phyloP scores from a whole-genome alignment of 2,113 vertebrate genomes.

The Corynorhinus townsendii region DNA sequence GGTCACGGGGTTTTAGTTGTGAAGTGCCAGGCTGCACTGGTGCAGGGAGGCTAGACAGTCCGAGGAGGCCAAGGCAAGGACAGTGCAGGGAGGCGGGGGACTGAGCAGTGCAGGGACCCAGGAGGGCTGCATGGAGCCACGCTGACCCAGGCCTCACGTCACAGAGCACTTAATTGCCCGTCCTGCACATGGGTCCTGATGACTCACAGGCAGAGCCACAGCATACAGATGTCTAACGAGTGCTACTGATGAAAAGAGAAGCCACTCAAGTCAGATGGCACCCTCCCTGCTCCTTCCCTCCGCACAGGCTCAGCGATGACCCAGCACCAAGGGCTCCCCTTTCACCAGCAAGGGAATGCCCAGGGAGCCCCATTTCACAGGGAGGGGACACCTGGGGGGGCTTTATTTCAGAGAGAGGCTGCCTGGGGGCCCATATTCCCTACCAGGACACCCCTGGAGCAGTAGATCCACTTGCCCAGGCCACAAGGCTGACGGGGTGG shows the following conservation, averaged over 20 bases:
- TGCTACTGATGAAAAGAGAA: not conserved
- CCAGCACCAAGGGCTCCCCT: not conserved
- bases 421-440: not conserved
- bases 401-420: too few species aligned
- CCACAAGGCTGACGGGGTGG: accelerated
- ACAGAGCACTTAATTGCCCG: not conserved
- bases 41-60: not conserved
- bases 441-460: not conserved
- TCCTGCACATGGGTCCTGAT: not conserved
- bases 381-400: too few species aligned
- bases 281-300: not conserved
- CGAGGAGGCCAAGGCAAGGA: not conserved
- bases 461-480: too few species aligned
- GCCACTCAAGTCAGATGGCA: not conserved
- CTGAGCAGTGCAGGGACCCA: not conserved
- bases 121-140: not conserved
- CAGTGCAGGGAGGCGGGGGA: not conserved
- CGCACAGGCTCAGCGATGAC: not conserved
- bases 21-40: too few species aligned
- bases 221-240: not conserved
- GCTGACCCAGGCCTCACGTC: not conserved
- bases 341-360: not conserved
- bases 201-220: not conserved
- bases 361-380: not conserved
- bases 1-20: accelerated